Evolutionary conservation across 2,797 vertebrate species (phyloP).

Genomic region (Oophaga sylvatica): DNA sequence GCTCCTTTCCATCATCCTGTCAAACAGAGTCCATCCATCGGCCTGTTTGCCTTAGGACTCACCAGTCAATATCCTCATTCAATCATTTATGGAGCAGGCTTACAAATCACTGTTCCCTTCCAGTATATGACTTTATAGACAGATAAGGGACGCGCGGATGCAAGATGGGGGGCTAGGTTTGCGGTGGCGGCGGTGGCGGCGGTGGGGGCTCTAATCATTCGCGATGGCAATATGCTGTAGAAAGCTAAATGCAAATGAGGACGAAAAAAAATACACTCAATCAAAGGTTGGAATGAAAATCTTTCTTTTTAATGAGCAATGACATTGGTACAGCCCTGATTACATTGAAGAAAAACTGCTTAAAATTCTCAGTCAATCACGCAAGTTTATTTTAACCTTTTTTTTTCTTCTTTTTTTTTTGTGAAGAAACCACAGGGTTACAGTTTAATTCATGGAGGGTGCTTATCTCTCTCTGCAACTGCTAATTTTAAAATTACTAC

Average conservation of each 20-base stretch:
- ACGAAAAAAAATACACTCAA: constrained; percentile 71
- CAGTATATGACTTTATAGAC: constrained; percentile 71
- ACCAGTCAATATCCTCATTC: constrained; percentile 75
- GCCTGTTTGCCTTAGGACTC: constrained; percentile 75
- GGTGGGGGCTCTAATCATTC: constrained; percentile 72
- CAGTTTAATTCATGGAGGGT: constrained; percentile 74
- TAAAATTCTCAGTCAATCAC: constrained; percentile 84
- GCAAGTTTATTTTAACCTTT: constrained; percentile 83
- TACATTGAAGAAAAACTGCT: constrained; percentile 80
- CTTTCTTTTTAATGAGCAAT: constrained; percentile 80
- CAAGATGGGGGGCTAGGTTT: neutral
- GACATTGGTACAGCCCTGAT: constrained; percentile 79
- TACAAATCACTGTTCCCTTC: constrained; percentile 74
- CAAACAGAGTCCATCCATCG: constrained; percentile 77
- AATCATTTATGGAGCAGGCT: constrained; percentile 74
- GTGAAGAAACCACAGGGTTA: constrained; percentile 73
- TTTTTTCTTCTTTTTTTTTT: constrained; percentile 72
- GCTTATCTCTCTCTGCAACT: constrained; percentile 70
- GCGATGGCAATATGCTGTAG: constrained; percentile 74
- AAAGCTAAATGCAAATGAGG: constrained; percentile 80
- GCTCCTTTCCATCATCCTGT: constrained; percentile 84
- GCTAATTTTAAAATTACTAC: constrained; percentile 76
- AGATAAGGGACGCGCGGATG: constrained; percentile 60
- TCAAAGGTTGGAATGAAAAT: constrained; percentile 81
- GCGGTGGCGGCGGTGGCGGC: too few species aligned